Base-by-base conservation (phyloP, 1,140 invertebrate genomes). In the Lethrus apterus region DNA sequence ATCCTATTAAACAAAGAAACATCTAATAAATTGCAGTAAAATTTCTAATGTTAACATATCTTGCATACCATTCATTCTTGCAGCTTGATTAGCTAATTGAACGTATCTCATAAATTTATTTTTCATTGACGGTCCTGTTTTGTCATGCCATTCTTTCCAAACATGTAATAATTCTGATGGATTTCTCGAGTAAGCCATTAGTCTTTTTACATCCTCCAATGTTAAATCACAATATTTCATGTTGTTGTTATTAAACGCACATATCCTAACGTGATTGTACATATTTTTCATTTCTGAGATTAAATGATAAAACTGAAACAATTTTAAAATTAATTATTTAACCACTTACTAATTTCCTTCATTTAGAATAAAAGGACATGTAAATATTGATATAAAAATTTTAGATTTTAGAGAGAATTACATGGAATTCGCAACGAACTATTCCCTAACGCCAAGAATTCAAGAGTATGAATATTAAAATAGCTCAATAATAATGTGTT, bases 71-170 rank as follows among this genome's bases (percentile, higher is more conserved):
- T 83, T 84, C 18, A 80, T 69, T 56, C 72, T 71, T 3, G 89
- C 79, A 0, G 86, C 89, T 63, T 86, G 77, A 64, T 93, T 93
- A 0, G 80, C 79, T 7, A 92, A 65, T 51, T 84, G 74, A 0
- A 89, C 75, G 56, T 87, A 90, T 71, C 83, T 74, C 62, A 83
- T 75, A 54, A 84, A 93, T 44, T 81, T 76, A 42, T 81, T 76
- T 59, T 78, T 82, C 54, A 91, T 70, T 19, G 81, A 80, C 10
- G 80, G 82, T 2, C 89, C 89, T 9, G 79, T 75, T 30, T 79
- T 77, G 46, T 89, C 82, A 36, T 87, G 73, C 79, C 88, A 93
- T 44, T 79, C 77, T 53, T 73, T 73, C 89, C 89, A 94, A 3
- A 84, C 76, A 51, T 87, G 77, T 2, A 80, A 56, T 21, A 88